Evolutionary conservation across 2,888 invertebrate species (phyloP).

Genomic region (Branchipolynoe longqiensis): DNA sequence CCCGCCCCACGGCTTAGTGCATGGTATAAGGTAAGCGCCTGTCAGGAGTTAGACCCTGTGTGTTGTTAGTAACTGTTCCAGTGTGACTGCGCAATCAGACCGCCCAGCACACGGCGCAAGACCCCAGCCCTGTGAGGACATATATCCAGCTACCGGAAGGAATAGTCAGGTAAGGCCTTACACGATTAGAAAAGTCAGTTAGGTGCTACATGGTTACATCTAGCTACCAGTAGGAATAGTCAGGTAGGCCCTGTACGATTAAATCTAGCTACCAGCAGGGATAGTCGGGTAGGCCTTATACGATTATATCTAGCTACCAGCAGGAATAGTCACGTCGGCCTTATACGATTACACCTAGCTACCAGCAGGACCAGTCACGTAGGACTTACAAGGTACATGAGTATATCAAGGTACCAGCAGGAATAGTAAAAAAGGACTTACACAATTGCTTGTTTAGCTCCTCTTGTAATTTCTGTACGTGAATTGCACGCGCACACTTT

Average conservation of each 20-base stretch:
- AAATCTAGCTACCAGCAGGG: not conserved
- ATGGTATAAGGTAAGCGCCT: not conserved
- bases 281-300: not conserved
- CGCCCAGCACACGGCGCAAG: not conserved
- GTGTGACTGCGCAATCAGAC: constrained; percentile 11
- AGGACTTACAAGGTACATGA: not conserved
- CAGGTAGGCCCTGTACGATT: not conserved
- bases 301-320: not conserved
- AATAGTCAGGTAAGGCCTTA: constrained; percentile 2
- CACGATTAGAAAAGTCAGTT: not conserved
- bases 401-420: not conserved
- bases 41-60: constrained; percentile 10
- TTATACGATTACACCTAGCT: not conserved
- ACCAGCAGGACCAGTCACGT: not conserved
- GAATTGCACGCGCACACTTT: no score
- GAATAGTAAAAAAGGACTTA: no score
- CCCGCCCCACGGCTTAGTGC: not conserved
- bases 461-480: no score
- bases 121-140: not conserved
- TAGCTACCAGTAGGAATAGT: not conserved
- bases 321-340: not conserved
- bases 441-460: no score
- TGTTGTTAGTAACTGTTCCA: constrained; percentile 11
- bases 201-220: not conserved
- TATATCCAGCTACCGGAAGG: not conserved